Conservation (phyloP, 2,113 vertebrate genomes). For the Eulemur macaco region DNA sequence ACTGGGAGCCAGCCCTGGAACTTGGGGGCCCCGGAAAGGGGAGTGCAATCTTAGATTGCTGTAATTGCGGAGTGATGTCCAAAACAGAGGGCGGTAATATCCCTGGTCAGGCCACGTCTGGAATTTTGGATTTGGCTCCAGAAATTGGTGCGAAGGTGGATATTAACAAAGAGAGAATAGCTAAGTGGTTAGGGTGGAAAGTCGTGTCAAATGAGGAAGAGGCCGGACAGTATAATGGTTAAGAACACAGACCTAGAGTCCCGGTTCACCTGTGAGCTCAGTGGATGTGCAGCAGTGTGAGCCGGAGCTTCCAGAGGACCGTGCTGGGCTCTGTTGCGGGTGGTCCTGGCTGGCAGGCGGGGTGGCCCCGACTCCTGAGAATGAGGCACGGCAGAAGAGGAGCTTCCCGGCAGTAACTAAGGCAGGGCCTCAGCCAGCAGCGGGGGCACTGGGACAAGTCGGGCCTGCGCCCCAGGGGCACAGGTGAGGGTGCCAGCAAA, state of each 20-base stretch:
- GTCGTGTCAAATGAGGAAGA: not conserved
- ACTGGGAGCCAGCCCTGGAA: not conserved
- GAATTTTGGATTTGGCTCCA: not conserved
- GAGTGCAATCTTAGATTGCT: no score
- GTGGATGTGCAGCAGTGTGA: not conserved
- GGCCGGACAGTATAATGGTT: no score
- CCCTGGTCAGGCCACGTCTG: not conserved
- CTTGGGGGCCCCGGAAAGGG: not conserved
- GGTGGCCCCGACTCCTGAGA: not conserved
- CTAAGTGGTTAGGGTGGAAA: not conserved
- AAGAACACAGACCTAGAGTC: not conserved
- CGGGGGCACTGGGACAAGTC: not conserved
- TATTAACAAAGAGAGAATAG: not conserved
- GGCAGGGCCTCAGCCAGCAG: not conserved
- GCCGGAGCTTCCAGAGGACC: accelerated
- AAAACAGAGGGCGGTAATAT: not conserved
- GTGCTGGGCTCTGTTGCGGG: no score
- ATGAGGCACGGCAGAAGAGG: not conserved
- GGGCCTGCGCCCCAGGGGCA: not conserved
- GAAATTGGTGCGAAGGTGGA: not conserved
- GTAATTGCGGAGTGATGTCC: not conserved
- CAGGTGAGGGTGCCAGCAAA: not conserved
- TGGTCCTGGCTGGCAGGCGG: not conserved
- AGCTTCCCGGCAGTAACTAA: not conserved
- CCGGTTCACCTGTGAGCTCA: not conserved